phyloP scores from a whole-genome alignment of 2,113 vertebrate genomes.

The Perca schrenkii region DNA sequence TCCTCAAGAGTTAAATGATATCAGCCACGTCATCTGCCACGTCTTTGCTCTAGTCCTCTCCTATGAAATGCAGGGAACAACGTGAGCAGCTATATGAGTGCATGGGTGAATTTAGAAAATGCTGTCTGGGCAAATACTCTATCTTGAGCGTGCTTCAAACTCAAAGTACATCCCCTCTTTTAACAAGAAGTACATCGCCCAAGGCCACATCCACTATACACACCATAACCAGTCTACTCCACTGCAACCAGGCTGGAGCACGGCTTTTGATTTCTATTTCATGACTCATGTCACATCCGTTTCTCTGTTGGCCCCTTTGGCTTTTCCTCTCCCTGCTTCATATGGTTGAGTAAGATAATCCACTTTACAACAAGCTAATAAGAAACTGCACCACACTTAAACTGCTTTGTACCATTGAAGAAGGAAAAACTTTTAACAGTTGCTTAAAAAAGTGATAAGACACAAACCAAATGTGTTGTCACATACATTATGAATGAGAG shows the following conservation, averaged over 20 bases:
- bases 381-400: constrained; percentile 41
- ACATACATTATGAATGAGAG: constrained; percentile 2
- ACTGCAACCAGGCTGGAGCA: constrained; percentile 55
- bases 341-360: constrained; percentile 55
- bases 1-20: constrained; percentile 56
- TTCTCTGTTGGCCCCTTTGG: constrained; percentile 50
- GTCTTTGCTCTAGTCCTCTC: constrained; percentile 37
- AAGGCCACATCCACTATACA: constrained; percentile 69
- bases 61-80: constrained; percentile 50
- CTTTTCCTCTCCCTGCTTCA: constrained; percentile 56
- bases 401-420: constrained; percentile 35
- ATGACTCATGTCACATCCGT: constrained; percentile 71
- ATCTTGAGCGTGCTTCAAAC: constrained; percentile 57
- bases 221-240: constrained; percentile 55
- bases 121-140: constrained; percentile 71
- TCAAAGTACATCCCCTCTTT: constrained; percentile 66
- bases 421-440: constrained; percentile 16
- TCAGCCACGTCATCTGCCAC: constrained; percentile 24
- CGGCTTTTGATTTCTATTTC: constrained; percentile 76
- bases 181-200: constrained; percentile 72
- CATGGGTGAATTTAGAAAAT: constrained; percentile 67
- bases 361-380: constrained; percentile 57
- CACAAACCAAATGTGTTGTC: constrained; percentile 8
- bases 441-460: constrained; percentile 33
- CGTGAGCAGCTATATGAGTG: constrained; percentile 55